Evolutionary conservation across 2,888 invertebrate species (phyloP), one percentile per base, ranked within the genome.

Genomic region (Baccha elongata): DNA sequence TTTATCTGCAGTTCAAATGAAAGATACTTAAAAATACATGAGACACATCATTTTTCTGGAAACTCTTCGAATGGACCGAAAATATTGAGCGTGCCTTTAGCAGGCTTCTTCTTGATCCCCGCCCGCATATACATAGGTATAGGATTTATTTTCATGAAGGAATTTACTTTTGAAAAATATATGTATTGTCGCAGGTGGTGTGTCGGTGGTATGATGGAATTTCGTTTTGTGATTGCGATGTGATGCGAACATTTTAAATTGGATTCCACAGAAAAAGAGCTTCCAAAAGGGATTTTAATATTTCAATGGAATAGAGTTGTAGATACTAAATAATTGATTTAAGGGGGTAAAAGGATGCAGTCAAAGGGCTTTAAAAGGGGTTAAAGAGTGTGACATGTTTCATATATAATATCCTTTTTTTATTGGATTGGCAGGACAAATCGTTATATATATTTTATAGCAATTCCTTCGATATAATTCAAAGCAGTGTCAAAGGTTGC

Each of bases 241-340:
- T 48, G 69, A 69, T 53, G 46, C 60, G 53, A 17, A 62, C 46
- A 64, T 62, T 32, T 69, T 46, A 76, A 76, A 76, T 76, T 68
- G 62, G 62, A 62, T 55, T 76, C 11, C 10, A 8, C 62, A 44
- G 67, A 60, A 60, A 72, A 35, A 37, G 29, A 13, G 17, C n/a
- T 52, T 42, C 55, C 37, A 48, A 29, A 37, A 55, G 23, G 42
- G 46, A 62, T 62, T 73, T 79, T n/a, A 67, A 79, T 79, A 72
- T 67, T 67, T 67, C 67, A 53, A 32, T 40, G 23, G 53, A 60
- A 67, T 67, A 62, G 52, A 29, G 48, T 17, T 48, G 37, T 37
- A 26, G 21, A 40, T 15, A 6, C 35, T 53, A 44, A 44, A 53
- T 68, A 53, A 68, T 65, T 65, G 52, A 65, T 65, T 65, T 65